phyloP scores from a whole-genome alignment of 2,888 invertebrate species.

The Melolontha melolontha region DNA sequence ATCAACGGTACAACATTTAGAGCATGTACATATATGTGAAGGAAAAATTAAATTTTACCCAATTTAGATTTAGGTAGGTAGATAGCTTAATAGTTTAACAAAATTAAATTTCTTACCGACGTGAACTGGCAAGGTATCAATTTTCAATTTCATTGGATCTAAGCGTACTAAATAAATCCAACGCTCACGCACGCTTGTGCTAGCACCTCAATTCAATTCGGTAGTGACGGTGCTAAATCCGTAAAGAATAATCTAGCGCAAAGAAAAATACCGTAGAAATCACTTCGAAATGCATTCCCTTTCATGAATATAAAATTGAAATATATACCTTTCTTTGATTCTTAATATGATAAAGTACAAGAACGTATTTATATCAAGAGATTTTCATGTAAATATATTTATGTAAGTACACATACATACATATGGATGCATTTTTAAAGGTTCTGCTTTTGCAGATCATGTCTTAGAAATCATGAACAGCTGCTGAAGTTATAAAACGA shows the following conservation, averaged over 20 bases:
- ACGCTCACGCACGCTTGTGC: conserved; percentile 26
- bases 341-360: conserved; percentile 5
- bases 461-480: no score
- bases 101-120: conserved; percentile 21
- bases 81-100: conserved; percentile 31
- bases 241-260: conserved; percentile 33
- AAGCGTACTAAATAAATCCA: conserved; percentile 28
- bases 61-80: not conserved
- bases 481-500: no score
- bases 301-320: conserved; percentile 38
- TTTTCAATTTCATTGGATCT: conserved; percentile 30
- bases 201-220: conserved; percentile 25
- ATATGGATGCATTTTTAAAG: no score
- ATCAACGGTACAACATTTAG: no score
- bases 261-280: conserved; percentile 32
- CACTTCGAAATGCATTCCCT: conserved; percentile 34
- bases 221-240: conserved; percentile 33
- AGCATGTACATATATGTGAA: no score
- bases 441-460: no score
- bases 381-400: not conserved
- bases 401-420: no score
- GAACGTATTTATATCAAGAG: conserved; percentile 2
- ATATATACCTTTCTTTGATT: conserved; percentile 19
- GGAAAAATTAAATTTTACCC: not conserved
- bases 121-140: conserved; percentile 29